Base-by-base conservation (phyloP, 2,888 invertebrate genomes). In the Halocaridina rubra region DNA sequence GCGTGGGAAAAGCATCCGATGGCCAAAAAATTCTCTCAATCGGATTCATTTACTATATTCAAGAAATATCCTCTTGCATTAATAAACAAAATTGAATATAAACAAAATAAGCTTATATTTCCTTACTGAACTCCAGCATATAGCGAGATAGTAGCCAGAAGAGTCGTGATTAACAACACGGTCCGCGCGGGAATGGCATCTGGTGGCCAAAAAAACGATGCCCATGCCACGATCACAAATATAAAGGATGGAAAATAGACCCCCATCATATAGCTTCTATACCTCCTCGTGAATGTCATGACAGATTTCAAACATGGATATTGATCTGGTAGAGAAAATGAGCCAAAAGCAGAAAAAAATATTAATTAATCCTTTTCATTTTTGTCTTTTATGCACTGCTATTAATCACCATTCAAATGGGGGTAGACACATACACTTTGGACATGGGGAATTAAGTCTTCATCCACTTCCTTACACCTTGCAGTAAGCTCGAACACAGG, bases 191-290 rank as follows among this genome's bases (percentile, higher is more conserved):
- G 84, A 29, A 84, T 84, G 46, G 78, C 84, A 7, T 80, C 80
- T 3, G 84, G 61, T 3, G 84, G 84, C 84, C 84, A 84, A 33
- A 80, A 84, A 57, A 84, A 79, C 32, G 84, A 84, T 19, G 71
- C 64, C 84, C 84, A 84, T 5, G 84, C 39, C 74, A 84, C 84
- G 16, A 69, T 74, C 10, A 80, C 80, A 69, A 84, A 84, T 24
- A 84, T 72, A 5, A 74, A 46, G 19, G 79, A 72, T 8, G 84
- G 84, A 19, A 84, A 53, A 67, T 84, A 84, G 39, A 69, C 67
- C 8, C 80, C 80, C 53, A 84, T 30, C 29, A 84, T 46, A 27
- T 79, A 57, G 30, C 53, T 74, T 57, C 33, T 27, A 57, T 80
- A 79, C 16, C 67, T 29, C n/a, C 84, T 27, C 19, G 24, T 32